phyloP scores from a whole-genome alignment of 2,888 invertebrate genomes.

The Drosophila testacea region DNA sequence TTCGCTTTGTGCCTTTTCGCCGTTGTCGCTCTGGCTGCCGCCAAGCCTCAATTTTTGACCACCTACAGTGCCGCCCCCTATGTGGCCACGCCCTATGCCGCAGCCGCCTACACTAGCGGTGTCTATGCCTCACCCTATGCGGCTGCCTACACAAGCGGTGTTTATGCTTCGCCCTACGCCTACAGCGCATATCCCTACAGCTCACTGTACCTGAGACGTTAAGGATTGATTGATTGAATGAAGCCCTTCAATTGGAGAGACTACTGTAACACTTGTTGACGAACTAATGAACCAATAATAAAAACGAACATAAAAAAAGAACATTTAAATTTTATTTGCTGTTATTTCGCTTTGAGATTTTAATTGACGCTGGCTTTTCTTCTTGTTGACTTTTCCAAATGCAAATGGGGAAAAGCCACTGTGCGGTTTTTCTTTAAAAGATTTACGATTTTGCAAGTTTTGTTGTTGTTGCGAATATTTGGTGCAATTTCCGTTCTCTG shows the following conservation, averaged over 20 bases:
- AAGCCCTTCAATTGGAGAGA: constrained; percentile 6
- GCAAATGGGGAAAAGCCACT: constrained; percentile 12
- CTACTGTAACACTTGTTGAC: constrained; percentile 55
- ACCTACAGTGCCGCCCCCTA: constrained; percentile 75
- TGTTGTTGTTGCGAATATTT: constrained; percentile 39
- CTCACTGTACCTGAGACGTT: constrained; percentile 71
- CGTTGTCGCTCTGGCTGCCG: constrained; percentile 71
- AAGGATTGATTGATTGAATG: background rate
- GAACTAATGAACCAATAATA: constrained; percentile 51
- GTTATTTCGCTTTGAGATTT: constrained; percentile 39
- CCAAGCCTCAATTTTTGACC: constrained; percentile 74
- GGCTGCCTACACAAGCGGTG: constrained; percentile 66
- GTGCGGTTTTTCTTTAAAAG: constrained; percentile 45
- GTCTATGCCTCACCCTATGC: constrained; percentile 79
- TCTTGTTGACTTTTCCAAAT: constrained; percentile 8
- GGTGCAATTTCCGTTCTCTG: constrained; percentile 66
- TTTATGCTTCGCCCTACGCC: constrained; percentile 79
- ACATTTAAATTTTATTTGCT: constrained; percentile 38
- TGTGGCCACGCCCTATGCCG: constrained; percentile 74
- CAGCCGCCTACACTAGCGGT: constrained; percentile 68
- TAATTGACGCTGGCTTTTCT: constrained; percentile 13
- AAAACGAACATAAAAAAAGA: constrained; percentile 34
- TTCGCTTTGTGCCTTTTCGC: constrained; percentile 78
- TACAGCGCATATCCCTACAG: constrained; percentile 78
- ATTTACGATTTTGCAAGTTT: constrained; percentile 57